Conservation (phyloP, 2,888 invertebrate genomes). For the Cacoxenus indagator region DNA sequence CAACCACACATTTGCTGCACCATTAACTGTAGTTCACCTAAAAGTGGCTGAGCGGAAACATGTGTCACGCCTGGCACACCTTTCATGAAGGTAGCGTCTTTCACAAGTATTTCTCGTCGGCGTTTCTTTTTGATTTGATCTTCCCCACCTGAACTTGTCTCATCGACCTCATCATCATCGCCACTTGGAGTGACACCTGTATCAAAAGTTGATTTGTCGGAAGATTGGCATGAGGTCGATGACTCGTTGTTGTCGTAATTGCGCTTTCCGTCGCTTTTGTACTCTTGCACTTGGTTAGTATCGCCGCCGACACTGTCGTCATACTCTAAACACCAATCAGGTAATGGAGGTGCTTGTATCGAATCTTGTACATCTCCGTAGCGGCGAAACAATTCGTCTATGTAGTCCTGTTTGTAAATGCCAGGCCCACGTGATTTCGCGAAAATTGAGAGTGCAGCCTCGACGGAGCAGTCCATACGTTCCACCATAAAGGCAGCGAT, state of each 20-base stretch:
- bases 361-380: slow-evolving; percentile 83
- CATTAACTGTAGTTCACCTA: slow-evolving; percentile 79
- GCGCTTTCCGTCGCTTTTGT: slow-evolving; percentile 51
- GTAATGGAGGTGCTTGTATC: slow-evolving; percentile 81
- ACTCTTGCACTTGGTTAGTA: no score
- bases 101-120: slow-evolving; percentile 74
- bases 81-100: slow-evolving; percentile 85
- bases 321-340: slow-evolving; percentile 87
- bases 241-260: slow-evolving; percentile 41
- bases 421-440: slow-evolving; percentile 85
- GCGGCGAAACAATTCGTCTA: slow-evolving; percentile 85
- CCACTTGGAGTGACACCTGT: no score
- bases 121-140: slow-evolving; percentile 67
- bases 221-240: slow-evolving; percentile 52
- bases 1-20: slow-evolving; percentile 87
- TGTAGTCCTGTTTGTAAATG: slow-evolving; percentile 97
- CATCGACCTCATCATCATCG: slow-evolving; percentile 21
- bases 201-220: no score
- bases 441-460: slow-evolving; percentile 86
- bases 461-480: slow-evolving; percentile 85
- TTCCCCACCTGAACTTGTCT: slow-evolving; percentile 32
- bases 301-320: slow-evolving; percentile 71
- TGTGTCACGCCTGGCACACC: slow-evolving; percentile 85
- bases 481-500: slow-evolving; percentile 93
- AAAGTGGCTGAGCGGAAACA: slow-evolving; percentile 76